Evolutionary conservation across 2,113 vertebrate species (phyloP), one percentile per base, ranked within the genome.

Genomic region (Gnathonemus echidnorhynchus): DNA sequence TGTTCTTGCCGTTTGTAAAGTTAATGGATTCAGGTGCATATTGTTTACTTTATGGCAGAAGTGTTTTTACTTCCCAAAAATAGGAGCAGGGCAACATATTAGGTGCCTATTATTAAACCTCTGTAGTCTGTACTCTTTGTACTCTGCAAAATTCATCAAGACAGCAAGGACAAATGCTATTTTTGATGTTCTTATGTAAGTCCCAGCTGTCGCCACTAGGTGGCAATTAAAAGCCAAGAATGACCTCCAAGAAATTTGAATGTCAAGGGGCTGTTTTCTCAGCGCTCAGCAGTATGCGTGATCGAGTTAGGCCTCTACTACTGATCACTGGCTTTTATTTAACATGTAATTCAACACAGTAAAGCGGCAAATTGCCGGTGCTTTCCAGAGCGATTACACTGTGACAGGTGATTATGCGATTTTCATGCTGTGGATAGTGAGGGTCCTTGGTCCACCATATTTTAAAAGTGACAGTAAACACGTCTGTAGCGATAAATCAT

Each of bases 191-290:
- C 86, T 53, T 53, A 87, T 87, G 49, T 39, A 87, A 53, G 49
- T 87, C 50, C 48, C 21, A 42, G 9, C 9, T 53, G 66, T 88
- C 56, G 58, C 93, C 93, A 91, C 89, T 90, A 93, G 93, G 83
- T 88, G 92, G 91, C 35, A 77, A 46, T 87, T 92, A 58, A 88
- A 87, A 87, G 85, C 48, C 88, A 52, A 58, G 45, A 89, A 91
- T 84, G 58, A 87, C 84, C 85, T 74, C 52, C 83, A 53, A 11
- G 35, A 31, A 27, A 19, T 62, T 19, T 77, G 9, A 89, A 89
- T 49, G 49, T 77, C 21, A 88, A 46, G 15, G 39, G 53, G 52
- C 87, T 62, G 49, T 35, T 31, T 31, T 42, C n/a, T 39, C n/a
- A 7, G n/a, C 21, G 6, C 31, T 10, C 39, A 9, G n/a, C 31